phyloP scores from a whole-genome alignment of 2,797 vertebrate genomes.

The Phalloptychus januarius region DNA sequence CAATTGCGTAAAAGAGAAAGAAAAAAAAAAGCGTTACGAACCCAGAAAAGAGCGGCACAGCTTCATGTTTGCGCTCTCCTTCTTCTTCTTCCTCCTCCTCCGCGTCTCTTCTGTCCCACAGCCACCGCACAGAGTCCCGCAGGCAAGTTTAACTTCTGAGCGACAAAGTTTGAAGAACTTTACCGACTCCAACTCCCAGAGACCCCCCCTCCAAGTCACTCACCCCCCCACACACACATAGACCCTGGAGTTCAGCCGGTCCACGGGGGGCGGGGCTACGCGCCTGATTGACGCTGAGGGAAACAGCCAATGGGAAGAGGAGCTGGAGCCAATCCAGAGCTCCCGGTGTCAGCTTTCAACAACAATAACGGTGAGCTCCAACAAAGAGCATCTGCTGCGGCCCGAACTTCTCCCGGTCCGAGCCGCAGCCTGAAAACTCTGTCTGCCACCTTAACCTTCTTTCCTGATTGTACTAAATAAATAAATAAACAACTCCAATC shows the following conservation, averaged over 20 bases:
- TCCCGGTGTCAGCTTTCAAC: slow-evolving; percentile 65
- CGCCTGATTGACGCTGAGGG: slow-evolving; percentile 38
- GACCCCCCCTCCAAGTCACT: slow-evolving; percentile 16
- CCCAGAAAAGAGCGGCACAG: slow-evolving; percentile 92
- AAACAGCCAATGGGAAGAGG: slow-evolving; percentile 80
- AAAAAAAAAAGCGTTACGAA: slow-evolving; percentile 78
- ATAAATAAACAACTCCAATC: too few species aligned
- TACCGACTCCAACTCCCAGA: slow-evolving; percentile 67
- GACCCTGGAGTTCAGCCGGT: slow-evolving; percentile 49
- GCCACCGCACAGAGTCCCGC: slow-evolving; percentile 65
- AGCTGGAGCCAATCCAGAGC: slow-evolving; percentile 79
- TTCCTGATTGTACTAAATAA: neutral
- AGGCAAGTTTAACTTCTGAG: slow-evolving; percentile 78
- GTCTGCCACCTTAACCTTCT: neutral
- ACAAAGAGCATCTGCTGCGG: slow-evolving; percentile 79
- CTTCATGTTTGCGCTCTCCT: slow-evolving; percentile 85
- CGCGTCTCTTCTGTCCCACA: slow-evolving; percentile 35
- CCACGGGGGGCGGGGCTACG: slow-evolving; percentile 25
- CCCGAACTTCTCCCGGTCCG: slow-evolving; percentile 58
- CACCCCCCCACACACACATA: accelerated
- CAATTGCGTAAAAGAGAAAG: neutral
- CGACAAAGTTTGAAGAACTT: slow-evolving; percentile 83
- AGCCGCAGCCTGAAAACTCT: slow-evolving; percentile 22
- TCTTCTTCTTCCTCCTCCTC: slow-evolving; percentile 16
- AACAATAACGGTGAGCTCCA: slow-evolving; percentile 72